A percentile compares a stretch with the other conserved stretches of the same genome.
These are phyloP conservation scores for Anoplophora glabripennis DNA, from an alignment of 1,140 invertebrate species.

Conservation along the genomic window DNA sequence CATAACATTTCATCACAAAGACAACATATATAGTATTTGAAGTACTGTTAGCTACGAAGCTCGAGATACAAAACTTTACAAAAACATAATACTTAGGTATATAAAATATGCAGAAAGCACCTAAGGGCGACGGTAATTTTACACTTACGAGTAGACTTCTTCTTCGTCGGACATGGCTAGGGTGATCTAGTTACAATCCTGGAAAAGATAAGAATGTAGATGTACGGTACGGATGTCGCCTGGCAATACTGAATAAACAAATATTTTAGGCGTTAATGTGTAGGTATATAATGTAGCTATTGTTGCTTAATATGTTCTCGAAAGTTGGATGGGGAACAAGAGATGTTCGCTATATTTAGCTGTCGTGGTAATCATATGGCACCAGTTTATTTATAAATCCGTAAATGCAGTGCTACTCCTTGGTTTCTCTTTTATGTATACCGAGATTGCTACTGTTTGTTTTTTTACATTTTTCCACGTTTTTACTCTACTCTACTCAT, in stretches of 20 bases:
- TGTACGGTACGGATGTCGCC: not conserved
- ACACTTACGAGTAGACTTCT: slow-evolving; percentile 69
- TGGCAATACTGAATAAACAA: slow-evolving; percentile 18
- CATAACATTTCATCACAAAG: slow-evolving; percentile 28
- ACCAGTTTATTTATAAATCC: not conserved
- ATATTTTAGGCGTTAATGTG: slow-evolving; percentile 1
- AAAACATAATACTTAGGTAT: not conserved
- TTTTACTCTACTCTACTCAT: too few species aligned
- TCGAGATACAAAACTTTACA: slow-evolving; percentile 6
- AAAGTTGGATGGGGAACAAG: slow-evolving; percentile 20
- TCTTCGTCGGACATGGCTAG: slow-evolving; percentile 67
- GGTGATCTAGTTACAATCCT: slow-evolving; percentile 29
- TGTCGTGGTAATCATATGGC: not conserved
- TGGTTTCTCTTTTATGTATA: too few species aligned
- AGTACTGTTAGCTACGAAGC: slow-evolving; percentile 37
- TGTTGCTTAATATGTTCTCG: slow-evolving; percentile 8
- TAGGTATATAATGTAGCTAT: not conserved
- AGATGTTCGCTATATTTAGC: slow-evolving; percentile 24
- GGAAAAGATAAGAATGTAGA: slow-evolving; percentile 13
- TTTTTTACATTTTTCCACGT: too few species aligned
- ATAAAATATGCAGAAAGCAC: slow-evolving; percentile 23
- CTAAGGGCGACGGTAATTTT: not conserved
- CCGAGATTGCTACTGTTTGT: too few species aligned
- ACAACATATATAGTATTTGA: slow-evolving; percentile 17
- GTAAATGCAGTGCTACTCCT: not conserved